Base-by-base conservation (phyloP, 2,113 vertebrate species). In the Fukomys damarensis region DNA sequence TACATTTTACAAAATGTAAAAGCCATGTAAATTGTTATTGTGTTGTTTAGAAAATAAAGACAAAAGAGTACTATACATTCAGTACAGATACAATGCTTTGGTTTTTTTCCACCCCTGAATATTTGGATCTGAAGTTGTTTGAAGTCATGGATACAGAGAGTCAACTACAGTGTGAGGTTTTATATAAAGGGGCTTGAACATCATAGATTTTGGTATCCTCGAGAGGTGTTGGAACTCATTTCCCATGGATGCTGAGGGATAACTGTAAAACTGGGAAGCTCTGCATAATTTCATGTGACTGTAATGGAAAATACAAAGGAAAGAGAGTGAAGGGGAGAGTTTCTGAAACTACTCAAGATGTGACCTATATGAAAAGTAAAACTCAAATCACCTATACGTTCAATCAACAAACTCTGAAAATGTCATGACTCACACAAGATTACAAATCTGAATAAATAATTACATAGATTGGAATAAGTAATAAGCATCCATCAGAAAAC, bases 391-490 rank as follows among this genome's bases (percentile, higher is more conserved):
- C 17, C 17, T 19, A 0, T 77, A 91, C 88, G 63, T 82, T 77
- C 77, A 72, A 63, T 58, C 35, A 92, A 86, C 26, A 93, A 54
- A 66, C 70, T 88, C 43, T 92, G 68, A 89, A 93, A 93, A 91
- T 65, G 13, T 83, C 65, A 26, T 83, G 54, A 72, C 32, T 56
- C 46, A 79, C 10, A 43, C 11, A 80, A 88, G 32, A 54, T 91
- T 83, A 76, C 0, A 92, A 86, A 52, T 17, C n/a, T 94, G 83
- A 41, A 65, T 72, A 88, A 86, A 92, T 46, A 89, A 38, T 59
- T 70, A 63, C 32, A 22, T 59, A 74, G 17, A 54, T 7, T 66
- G 19, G 12, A 83, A 91, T 84, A 72, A 58, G 20, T 49, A 91
- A 70, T 49, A 66, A 58, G 10, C 9, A 7, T 49, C 24, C 4